A percentile compares a stretch with the other conserved stretches of the same genome.
These are phyloP conservation scores for Nomia melanderi DNA, from an alignment of 1,140 invertebrate species.

Conservation along the genomic window DNA sequence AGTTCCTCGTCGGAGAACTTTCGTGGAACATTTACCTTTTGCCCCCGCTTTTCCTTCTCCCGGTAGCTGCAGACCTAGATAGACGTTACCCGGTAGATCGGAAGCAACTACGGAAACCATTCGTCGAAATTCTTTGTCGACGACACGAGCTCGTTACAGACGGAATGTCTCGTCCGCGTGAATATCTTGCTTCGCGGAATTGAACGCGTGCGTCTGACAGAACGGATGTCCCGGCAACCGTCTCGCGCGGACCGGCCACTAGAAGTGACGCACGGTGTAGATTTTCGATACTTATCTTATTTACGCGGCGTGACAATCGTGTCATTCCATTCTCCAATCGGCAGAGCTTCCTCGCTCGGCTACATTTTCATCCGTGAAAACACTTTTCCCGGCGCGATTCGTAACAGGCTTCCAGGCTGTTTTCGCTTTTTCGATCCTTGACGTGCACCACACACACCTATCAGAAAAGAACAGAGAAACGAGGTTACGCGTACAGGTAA, in stretches of 20 bases:
- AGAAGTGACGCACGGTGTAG: too few relatives aligned
- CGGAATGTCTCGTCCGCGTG: neutral
- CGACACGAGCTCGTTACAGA: neutral
- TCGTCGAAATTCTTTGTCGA: neutral
- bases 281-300: constrained; percentile 1
- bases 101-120: neutral
- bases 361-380: neutral
- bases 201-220: neutral
- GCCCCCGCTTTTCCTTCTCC: too few relatives aligned
- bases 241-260: neutral
- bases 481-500: constrained; percentile 1
- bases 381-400: neutral
- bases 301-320: constrained; percentile 2
- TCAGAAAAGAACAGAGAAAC: constrained; percentile 5
- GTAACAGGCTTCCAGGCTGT: neutral
- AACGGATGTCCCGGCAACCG: neutral
- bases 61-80: too few relatives aligned
- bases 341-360: neutral
- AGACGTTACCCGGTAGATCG: too few relatives aligned
- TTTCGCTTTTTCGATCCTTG: neutral
- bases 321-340: neutral
- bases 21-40: neutral
- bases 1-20: neutral
- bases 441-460: neutral
- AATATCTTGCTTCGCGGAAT: constrained; percentile 4